A percentile compares a stretch with the other conserved stretches of the same genome.
These are phyloP conservation scores for Clistopyga incitator DNA, from an alignment of 2,888 invertebrate genomes.

Conservation along the genomic window DNA sequence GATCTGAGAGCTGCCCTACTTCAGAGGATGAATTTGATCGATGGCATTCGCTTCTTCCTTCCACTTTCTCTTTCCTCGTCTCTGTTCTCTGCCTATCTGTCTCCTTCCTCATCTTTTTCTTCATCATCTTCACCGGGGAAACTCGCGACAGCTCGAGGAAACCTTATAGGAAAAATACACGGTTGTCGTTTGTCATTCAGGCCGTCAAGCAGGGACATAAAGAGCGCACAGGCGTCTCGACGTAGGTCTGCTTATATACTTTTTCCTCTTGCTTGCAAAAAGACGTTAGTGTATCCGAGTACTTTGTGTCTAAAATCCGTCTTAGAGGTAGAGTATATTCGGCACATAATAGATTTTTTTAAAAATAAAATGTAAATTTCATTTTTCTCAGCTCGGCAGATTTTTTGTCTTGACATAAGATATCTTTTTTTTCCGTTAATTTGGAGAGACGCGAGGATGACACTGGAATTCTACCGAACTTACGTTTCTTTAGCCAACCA, in stretches of 20 bases:
- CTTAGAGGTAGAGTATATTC: not conserved
- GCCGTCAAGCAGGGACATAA: slow-evolving; percentile 44
- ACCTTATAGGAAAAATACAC: slow-evolving; percentile 62
- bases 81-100: slow-evolving; percentile 5
- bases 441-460: not conserved
- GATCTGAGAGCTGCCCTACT: slow-evolving; percentile 21
- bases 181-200: slow-evolving; percentile 68
- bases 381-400: not conserved
- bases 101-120: slow-evolving; percentile 54
- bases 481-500: not conserved
- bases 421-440: not conserved
- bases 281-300: slow-evolving; percentile 30
- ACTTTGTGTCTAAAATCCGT: slow-evolving; percentile 4
- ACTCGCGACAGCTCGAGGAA: slow-evolving; percentile 48
- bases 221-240: slow-evolving; percentile 29
- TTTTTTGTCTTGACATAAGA: not conserved
- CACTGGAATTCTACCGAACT: not conserved
- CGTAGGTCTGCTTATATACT: not conserved
- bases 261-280: not conserved
- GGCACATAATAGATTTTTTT: not conserved
- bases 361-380: not conserved
- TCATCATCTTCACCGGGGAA: slow-evolving; percentile 46
- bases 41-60: slow-evolving; percentile 65
- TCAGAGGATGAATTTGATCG: slow-evolving; percentile 72
- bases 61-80: slow-evolving; percentile 46